These are phyloP conservation scores for Baryphthengus martii DNA, from an alignment of 2,113 vertebrate species.

Conservation along the genomic window DNA sequence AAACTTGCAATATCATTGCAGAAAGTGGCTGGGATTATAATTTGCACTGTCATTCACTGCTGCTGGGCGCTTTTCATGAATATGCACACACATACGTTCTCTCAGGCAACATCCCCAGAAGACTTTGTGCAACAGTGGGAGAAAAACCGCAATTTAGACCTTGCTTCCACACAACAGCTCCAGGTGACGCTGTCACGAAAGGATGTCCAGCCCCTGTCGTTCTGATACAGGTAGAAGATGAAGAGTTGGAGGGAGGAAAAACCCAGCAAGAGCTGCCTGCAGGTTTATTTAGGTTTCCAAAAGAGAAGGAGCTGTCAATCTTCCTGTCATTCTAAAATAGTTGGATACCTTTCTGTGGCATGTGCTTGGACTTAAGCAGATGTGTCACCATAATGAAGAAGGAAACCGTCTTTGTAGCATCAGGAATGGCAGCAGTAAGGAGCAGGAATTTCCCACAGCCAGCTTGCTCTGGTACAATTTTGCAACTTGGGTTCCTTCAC, in stretches of 20 bases:
- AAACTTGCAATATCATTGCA: not conserved
- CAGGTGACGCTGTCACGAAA: not conserved
- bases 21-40: not conserved
- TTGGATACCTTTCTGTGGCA: not conserved
- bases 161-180: not conserved
- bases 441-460: not conserved
- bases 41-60: not conserved
- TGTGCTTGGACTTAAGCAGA: not conserved
- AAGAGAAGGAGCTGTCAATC: not conserved
- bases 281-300: not conserved
- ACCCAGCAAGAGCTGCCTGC: not conserved
- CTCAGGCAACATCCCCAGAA: not conserved
- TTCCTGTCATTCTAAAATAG: not conserved
- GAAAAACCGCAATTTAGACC: not conserved
- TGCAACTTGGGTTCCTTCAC: not conserved
- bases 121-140: not conserved
- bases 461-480: not conserved
- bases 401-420: not conserved
- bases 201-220: not conserved
- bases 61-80: not conserved
- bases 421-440: not conserved
- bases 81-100: rapidly evolving
- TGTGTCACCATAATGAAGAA: not conserved
- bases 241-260: not conserved
- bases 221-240: not conserved